Percentiles rank a stretch among this genome's conserved stretches.
Evolutionary conservation across 2,113 vertebrate genomes (phyloP).

Genomic region (Hyaena hyaena): DNA sequence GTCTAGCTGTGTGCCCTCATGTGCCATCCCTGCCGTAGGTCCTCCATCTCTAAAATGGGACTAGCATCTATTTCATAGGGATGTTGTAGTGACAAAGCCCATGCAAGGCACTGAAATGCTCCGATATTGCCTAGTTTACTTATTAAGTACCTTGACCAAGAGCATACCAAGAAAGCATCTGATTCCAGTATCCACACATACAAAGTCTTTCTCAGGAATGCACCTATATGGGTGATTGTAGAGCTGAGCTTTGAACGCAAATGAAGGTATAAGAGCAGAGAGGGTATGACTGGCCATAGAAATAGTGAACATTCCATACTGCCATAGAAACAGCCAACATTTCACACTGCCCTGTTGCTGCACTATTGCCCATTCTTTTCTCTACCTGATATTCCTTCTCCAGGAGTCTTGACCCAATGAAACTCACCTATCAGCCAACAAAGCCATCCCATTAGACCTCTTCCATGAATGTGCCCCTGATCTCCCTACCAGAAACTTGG

Average conservation of each 20-base stretch:
- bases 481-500: not conserved
- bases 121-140: not conserved
- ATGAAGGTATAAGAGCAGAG: not conserved
- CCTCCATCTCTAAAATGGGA: not conserved
- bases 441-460: not conserved
- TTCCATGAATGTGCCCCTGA: not conserved
- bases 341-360: not conserved
- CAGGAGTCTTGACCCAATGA: not conserved
- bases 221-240: not conserved
- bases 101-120: not conserved
- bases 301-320: not conserved
- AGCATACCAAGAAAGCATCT: not conserved
- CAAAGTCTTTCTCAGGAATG: not conserved
- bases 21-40: not conserved
- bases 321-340: not conserved
- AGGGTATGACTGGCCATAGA: rapidly evolving
- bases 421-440: not conserved
- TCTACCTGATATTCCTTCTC: not conserved
- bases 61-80: not conserved
- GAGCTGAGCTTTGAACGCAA: not conserved
- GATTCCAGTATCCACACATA: not conserved
- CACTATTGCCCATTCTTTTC: not conserved
- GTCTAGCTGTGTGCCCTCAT: not conserved
- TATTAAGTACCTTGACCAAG: not conserved
- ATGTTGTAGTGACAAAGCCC: not conserved